These are phyloP conservation scores for Ochropacha duplaris DNA, from an alignment of 2,888 invertebrate genomes.

Conservation along the genomic window DNA sequence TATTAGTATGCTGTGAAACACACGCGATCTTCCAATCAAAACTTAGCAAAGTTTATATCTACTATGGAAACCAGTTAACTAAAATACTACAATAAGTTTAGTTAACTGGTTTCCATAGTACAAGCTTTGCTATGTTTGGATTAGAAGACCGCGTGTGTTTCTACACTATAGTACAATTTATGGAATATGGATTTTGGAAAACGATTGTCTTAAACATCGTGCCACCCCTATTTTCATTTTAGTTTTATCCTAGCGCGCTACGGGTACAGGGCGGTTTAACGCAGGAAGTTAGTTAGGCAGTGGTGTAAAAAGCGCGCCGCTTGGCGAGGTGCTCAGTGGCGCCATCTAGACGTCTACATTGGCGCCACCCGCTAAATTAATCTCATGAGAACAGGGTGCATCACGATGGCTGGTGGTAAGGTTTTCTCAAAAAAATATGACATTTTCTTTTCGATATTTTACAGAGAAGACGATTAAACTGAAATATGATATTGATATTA, in stretches of 20 bases:
- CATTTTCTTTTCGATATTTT: slow-evolving; percentile 15
- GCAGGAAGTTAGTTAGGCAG: slow-evolving; percentile 61
- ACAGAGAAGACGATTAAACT: not conserved
- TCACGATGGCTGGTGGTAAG: slow-evolving; percentile 31
- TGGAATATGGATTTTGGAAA: too few species aligned
- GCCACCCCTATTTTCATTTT: slow-evolving; percentile 4
- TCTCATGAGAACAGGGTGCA: slow-evolving; percentile 52
- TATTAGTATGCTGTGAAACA: too few species aligned
- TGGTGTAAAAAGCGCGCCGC: slow-evolving; percentile 57
- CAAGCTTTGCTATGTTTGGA: too few species aligned
- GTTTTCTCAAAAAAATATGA: slow-evolving; percentile 21
- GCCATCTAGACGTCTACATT: slow-evolving; percentile 82
- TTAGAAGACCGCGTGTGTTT: too few species aligned
- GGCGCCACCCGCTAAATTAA: slow-evolving; percentile 70
- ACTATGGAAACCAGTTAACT: too few species aligned
- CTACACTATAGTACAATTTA: too few species aligned
- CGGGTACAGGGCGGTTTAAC: slow-evolving; percentile 39
- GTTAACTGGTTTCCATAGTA: too few species aligned
- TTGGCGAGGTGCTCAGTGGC: slow-evolving; percentile 63
- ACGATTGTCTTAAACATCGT: not conserved
- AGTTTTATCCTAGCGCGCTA: slow-evolving; percentile 12
- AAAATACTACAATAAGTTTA: too few species aligned
- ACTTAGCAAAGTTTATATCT: too few species aligned
- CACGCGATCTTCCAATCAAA: too few species aligned
- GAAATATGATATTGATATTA: too few species aligned